Evolutionary conservation across 2,888 invertebrate species (phyloP).

Genomic region (Melanotus villosus): DNA sequence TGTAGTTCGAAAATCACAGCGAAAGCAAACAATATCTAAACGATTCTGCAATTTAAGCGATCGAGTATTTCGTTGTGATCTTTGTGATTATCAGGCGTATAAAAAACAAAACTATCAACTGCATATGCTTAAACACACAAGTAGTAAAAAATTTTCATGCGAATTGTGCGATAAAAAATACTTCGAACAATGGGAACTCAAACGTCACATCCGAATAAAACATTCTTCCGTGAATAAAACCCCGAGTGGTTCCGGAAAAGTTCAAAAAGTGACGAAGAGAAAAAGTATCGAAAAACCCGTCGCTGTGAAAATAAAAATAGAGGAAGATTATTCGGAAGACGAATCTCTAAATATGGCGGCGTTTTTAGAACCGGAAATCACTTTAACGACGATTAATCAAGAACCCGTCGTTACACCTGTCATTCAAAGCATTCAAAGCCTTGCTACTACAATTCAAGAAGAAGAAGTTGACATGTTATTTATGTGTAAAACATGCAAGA

Average conservation of each 20-base stretch:
- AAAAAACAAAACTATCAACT: background rate
- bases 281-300: background rate
- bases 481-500: constrained; percentile 1
- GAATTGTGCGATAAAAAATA: background rate
- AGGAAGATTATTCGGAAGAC: too few species aligned
- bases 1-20: background rate
- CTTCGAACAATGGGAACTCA: background rate
- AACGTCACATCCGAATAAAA: background rate
- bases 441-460: background rate
- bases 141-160: background rate
- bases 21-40: background rate
- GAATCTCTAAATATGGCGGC: background rate
- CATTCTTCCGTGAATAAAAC: background rate
- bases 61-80: background rate
- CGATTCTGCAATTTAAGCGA: background rate
- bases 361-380: background rate
- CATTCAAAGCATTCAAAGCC: background rate
- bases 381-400: background rate
- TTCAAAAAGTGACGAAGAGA: too few species aligned
- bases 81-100: background rate
- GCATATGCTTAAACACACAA: constrained; percentile 1
- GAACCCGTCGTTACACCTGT: background rate
- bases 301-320: too few species aligned
- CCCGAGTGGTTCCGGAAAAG: background rate
- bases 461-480: background rate